Base-by-base conservation (phyloP, 2,888 invertebrate species). In the Pachliopta kotzebuea region DNA sequence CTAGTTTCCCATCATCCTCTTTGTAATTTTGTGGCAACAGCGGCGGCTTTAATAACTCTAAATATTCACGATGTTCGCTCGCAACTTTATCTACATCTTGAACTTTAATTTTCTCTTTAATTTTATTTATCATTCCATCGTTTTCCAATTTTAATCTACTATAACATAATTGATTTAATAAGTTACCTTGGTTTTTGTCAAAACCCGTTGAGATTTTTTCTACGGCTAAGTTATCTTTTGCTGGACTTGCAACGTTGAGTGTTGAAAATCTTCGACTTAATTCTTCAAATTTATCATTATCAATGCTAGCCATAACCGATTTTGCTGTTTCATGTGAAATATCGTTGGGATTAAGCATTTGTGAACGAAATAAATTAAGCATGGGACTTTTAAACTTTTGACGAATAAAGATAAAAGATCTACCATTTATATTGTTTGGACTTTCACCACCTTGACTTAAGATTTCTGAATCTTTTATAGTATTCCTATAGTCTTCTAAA, bases 361-460 rank as follows among this genome's bases (percentile, higher is more conserved):
- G 66, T 21, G 62, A 61, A 42, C 62, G 62, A 56, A 62, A 62
- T 29, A 66, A 55, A 53, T 58, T 66, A 26, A 62, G 59, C 56
- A 66, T 66, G 14, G 62, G 62, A 24, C 50, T 78, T 65, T 69
- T 84, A 67, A 71, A 78, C 67, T 74, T 80, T 67, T 81, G 78
- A 56, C 85, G 84, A 26, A 86, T 75, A 56, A 75, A 83, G n/a
- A 89, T 73, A 63, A 81, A 84, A 24, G 90, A 83, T 69, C 88
- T 78, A 73, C 84, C 82, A 67, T 75, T 80, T 23, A 85, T 70
- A 67, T 76, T 83, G 50, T 55, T 65, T 24, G 61, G 61, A 17
- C 52, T 61, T 20, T 31, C 53, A 31, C 26, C 65, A 24, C 65
- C 65, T 58, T 65, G 61, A 26, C 37, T 65, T 26, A 62, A 50